phyloP scores from a whole-genome alignment of 2,888 invertebrate species.

The Blastobasis adustella region DNA sequence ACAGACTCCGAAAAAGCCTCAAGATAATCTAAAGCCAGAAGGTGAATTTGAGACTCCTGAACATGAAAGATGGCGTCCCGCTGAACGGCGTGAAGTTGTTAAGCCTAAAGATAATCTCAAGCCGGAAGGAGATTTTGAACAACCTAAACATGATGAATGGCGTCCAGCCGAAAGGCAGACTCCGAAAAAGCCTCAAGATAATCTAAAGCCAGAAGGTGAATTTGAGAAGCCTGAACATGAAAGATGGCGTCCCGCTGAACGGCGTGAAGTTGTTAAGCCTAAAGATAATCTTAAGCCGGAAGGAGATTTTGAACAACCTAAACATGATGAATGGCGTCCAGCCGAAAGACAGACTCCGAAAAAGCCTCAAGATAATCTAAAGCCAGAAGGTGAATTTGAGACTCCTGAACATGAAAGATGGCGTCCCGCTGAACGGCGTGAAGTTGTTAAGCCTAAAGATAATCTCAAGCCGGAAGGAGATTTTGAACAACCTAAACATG shows the following conservation, averaged over 20 bases:
- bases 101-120: constrained; percentile 61
- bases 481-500: constrained; percentile 48
- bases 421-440: constrained; percentile 47
- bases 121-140: constrained; percentile 41
- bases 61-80: constrained; percentile 52
- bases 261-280: constrained; percentile 35
- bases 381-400: constrained; percentile 74
- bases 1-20: constrained; percentile 49
- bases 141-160: constrained; percentile 32
- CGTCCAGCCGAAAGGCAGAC: constrained; percentile 46
- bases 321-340: constrained; percentile 45
- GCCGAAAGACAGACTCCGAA: constrained; percentile 47
- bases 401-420: constrained; percentile 49
- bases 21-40: constrained; percentile 74
- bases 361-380: constrained; percentile 60
- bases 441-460: constrained; percentile 56
- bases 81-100: constrained; percentile 52
- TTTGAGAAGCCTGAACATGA: constrained; percentile 53
- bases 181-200: constrained; percentile 52
- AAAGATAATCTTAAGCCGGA: constrained; percentile 71
- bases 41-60: constrained; percentile 71
- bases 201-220: constrained; percentile 70
- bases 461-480: constrained; percentile 73
- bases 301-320: constrained; percentile 55
- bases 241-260: constrained; percentile 48